Conservation (phyloP, 2,797 vertebrate species). For the Gastrophryne carolinensis region DNA sequence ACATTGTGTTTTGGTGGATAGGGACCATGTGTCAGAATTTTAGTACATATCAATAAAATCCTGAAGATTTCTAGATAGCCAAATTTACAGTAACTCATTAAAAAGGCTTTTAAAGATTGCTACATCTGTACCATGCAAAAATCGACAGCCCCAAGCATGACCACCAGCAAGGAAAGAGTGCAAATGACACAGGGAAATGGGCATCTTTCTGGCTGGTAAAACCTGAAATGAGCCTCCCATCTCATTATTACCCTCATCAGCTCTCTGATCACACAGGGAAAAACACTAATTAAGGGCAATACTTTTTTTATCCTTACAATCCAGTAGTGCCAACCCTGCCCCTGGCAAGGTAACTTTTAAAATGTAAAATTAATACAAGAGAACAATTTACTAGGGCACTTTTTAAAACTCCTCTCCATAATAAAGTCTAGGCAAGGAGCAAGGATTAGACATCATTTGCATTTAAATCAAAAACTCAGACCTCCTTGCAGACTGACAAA, state of each 20-base stretch:
- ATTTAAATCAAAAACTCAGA: constrained; percentile 41
- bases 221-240: constrained; percentile 43
- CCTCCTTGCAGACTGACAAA: constrained; percentile 56
- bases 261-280: constrained; percentile 59
- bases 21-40: too few species aligned
- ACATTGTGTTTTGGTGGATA: too few species aligned
- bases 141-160: too few species aligned
- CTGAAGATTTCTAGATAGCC: too few species aligned
- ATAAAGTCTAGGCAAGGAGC: constrained; percentile 54
- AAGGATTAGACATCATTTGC: constrained; percentile 52
- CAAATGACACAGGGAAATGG: not conserved
- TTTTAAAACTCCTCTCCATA: constrained; percentile 57
- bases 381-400: constrained; percentile 59
- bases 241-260: constrained; percentile 62
- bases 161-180: not conserved
- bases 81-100: too few species aligned
- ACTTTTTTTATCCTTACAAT: constrained; percentile 60
- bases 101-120: too few species aligned
- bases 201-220: not conserved
- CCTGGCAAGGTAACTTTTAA: constrained; percentile 66
- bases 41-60: too few species aligned
- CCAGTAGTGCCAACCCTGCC: constrained; percentile 64
- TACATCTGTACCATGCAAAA: too few species aligned
- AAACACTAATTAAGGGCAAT: constrained; percentile 63
- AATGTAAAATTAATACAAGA: constrained; percentile 66